Conservation (phyloP, 2,113 vertebrate genomes). For the Pholis gunnellus region DNA sequence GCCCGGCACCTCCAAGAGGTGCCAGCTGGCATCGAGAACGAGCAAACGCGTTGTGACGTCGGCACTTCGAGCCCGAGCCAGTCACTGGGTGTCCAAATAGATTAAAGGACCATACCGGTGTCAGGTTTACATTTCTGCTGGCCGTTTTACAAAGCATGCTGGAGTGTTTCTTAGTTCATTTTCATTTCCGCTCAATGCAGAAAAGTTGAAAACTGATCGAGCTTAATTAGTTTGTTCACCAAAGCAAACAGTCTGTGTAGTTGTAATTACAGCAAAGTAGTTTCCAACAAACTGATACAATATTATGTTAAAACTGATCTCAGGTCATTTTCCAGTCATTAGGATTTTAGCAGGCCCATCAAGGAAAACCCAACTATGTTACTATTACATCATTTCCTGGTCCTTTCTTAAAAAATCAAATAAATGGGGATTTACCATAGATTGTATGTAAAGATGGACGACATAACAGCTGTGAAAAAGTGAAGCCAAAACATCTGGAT, state of each 20-base stretch:
- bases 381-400: neutral
- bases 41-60: slow-evolving; percentile 29
- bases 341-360: neutral
- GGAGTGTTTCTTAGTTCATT: neutral
- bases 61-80: slow-evolving; percentile 39
- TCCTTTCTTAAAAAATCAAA: neutral
- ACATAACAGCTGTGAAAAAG: no score
- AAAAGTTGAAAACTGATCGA: no score
- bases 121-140: neutral
- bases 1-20: slow-evolving; percentile 44
- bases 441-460: no score
- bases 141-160: slow-evolving; percentile 20
- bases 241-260: neutral
- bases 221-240: neutral
- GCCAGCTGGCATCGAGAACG: neutral
- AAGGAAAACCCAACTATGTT: neutral
- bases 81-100: neutral
- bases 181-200: neutral
- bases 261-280: neutral
- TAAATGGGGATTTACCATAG: no score
- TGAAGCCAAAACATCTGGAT: no score
- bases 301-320: neutral
- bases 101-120: slow-evolving; percentile 16
- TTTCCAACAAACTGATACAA: neutral
- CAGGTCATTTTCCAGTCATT: no score